Evolutionary conservation across 2,113 vertebrate genomes (phyloP).

Genomic region (Zosterops lateralis): DNA sequence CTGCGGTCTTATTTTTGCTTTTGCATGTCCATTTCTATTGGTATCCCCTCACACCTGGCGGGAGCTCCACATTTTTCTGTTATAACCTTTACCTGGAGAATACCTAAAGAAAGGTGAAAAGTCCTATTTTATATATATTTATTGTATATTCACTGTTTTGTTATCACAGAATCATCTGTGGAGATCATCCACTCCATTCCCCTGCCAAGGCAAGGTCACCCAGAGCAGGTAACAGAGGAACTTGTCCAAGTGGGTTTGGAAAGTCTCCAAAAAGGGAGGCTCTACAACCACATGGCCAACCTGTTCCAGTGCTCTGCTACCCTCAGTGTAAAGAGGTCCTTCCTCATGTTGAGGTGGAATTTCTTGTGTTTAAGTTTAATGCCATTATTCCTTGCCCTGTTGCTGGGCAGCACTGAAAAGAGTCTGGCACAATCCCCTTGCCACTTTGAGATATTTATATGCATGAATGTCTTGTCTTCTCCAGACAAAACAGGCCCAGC

Average conservation of each 20-base stretch:
- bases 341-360: background rate
- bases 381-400: background rate
- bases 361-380: rapidly evolving
- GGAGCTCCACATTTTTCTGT: background rate
- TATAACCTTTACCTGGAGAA: background rate
- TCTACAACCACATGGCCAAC: background rate
- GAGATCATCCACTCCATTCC: background rate
- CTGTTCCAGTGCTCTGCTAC: background rate
- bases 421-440: background rate
- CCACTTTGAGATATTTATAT: background rate
- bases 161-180: background rate
- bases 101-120: background rate
- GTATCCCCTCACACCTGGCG: background rate
- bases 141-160: background rate
- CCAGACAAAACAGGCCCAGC: background rate
- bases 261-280: background rate
- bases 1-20: background rate
- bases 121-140: background rate
- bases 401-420: background rate
- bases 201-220: background rate
- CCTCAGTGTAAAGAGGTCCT: background rate
- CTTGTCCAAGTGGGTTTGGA: background rate
- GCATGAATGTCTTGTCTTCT: background rate
- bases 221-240: background rate
- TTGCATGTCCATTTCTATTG: background rate